phyloP scores from a whole-genome alignment of 2,888 invertebrate species.

The Caenorhabditis panamensis region DNA sequence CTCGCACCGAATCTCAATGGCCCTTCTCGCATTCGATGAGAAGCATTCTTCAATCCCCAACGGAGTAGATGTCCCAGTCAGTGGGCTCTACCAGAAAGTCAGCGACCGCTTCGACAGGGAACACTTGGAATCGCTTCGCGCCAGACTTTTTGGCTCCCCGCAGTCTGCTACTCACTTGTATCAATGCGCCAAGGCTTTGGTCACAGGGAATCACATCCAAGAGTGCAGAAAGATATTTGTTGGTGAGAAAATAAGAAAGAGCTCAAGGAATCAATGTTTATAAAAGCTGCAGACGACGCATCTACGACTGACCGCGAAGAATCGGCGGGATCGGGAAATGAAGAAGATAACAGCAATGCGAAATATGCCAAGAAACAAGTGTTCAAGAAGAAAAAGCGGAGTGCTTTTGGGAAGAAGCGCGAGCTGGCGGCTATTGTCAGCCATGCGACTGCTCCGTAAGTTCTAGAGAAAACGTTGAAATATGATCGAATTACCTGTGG shows the following conservation, averaged over 20 bases:
- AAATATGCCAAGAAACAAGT: slow-evolving; percentile 64
- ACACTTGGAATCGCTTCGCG: slow-evolving; percentile 60
- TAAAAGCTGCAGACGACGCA: slow-evolving; percentile 57
- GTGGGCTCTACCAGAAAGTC: slow-evolving; percentile 64
- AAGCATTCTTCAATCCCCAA: slow-evolving; percentile 70
- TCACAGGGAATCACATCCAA: slow-evolving; percentile 65
- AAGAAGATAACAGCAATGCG: slow-evolving; percentile 52
- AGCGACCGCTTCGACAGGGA: slow-evolving; percentile 70
- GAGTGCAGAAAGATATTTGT: slow-evolving; percentile 68
- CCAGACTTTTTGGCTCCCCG: slow-evolving; percentile 64
- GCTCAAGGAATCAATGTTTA: neutral
- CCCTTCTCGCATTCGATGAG: slow-evolving; percentile 67
- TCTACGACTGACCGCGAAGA: slow-evolving; percentile 59
- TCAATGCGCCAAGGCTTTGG: slow-evolving; percentile 67
- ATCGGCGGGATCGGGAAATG: slow-evolving; percentile 64
- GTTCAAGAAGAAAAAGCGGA: slow-evolving; percentile 69
- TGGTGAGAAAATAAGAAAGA: too few relatives aligned
- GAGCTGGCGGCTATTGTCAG: slow-evolving; percentile 63
- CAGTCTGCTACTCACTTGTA: slow-evolving; percentile 69
- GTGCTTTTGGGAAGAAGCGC: slow-evolving; percentile 68
- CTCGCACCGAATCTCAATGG: slow-evolving; percentile 65
- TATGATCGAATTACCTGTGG: neutral
- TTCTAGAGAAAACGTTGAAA: slow-evolving; percentile 2
- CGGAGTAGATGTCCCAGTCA: slow-evolving; percentile 59
- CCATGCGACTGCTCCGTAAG: slow-evolving; percentile 53